phyloP scores from a whole-genome alignment of 1,140 invertebrate genomes.

The Neodiprion virginianus region DNA sequence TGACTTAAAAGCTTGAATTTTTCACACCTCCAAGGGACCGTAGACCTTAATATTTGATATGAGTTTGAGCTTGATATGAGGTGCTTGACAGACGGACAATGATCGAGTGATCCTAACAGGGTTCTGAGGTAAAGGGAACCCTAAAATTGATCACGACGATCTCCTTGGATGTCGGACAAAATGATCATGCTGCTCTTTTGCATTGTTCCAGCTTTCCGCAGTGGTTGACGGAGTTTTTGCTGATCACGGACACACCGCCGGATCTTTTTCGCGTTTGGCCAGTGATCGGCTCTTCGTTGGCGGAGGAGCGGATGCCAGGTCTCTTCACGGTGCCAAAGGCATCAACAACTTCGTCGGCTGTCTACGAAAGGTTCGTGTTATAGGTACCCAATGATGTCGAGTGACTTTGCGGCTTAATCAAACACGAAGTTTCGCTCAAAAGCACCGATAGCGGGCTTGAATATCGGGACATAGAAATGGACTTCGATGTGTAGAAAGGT shows the following conservation, averaged over 20 bases:
- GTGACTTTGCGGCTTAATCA: neutral
- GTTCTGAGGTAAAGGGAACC: too few species aligned
- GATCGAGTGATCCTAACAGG: too few species aligned
- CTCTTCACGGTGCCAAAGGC: constrained; percentile 81
- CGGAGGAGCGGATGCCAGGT: constrained; percentile 82
- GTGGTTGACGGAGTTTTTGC: constrained; percentile 92
- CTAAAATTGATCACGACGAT: constrained; percentile 26
- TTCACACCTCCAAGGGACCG: too few species aligned
- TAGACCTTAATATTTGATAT: too few species aligned
- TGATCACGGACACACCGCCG: constrained; percentile 89
- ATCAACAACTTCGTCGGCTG: constrained; percentile 94
- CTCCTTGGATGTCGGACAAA: constrained; percentile 33
- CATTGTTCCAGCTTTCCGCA: constrained; percentile 80
- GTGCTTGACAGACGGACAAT: too few species aligned
- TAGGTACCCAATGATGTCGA: neutral
- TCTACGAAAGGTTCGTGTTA: constrained; percentile 82
- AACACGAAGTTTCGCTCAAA: neutral
- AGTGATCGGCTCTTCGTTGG: constrained; percentile 88
- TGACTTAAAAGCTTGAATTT: too few species aligned
- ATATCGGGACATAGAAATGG: constrained; percentile 7
- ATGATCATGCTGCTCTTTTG: constrained; percentile 30
- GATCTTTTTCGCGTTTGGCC: constrained; percentile 88
- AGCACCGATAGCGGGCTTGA: neutral
- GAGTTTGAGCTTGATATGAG: too few species aligned
- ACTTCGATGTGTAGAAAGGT: neutral